Conservation (phyloP, 2,888 invertebrate genomes). For the Prostheceraeus crozeri region DNA sequence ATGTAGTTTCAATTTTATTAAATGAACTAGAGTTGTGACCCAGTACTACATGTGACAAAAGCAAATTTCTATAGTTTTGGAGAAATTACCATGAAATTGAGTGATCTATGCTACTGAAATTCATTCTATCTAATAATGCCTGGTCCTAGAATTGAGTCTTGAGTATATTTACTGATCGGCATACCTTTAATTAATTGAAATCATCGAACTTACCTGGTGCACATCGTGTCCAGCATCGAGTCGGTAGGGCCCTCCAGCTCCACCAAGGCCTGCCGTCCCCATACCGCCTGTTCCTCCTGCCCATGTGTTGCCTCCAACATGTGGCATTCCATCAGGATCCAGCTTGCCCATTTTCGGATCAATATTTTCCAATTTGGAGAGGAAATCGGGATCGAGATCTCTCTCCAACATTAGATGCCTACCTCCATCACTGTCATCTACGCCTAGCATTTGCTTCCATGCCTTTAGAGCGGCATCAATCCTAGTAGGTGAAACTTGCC, state of each 20-base stretch:
- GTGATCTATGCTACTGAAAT: too few relatives aligned
- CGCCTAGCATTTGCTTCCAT: conserved; percentile 59
- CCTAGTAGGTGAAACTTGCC: conserved; percentile 60
- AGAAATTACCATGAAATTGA: too few relatives aligned
- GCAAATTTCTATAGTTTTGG: too few relatives aligned
- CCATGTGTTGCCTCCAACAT: conserved; percentile 93
- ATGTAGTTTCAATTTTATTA: too few relatives aligned
- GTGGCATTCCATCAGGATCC: conserved; percentile 78
- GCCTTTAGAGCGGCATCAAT: conserved; percentile 58
- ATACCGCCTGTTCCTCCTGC: conserved; percentile 81
- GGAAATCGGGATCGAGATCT: too few relatives aligned
- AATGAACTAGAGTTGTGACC: too few relatives aligned
- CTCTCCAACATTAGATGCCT: conserved; percentile 46
- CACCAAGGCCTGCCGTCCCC: conserved; percentile 88
- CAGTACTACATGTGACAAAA: too few relatives aligned
- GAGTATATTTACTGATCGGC: too few relatives aligned
- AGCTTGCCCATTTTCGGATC: conserved; percentile 84
- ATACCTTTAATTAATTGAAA: too few relatives aligned
- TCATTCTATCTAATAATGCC: too few relatives aligned
- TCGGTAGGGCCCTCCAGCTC: conserved; percentile 88
- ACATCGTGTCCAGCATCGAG: conserved; percentile 86
- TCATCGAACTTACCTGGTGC: conserved; percentile 65
- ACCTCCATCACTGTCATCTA: conserved; percentile 46
- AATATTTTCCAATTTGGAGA: conserved; percentile 59
- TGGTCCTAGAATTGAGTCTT: too few relatives aligned